Base-by-base conservation (phyloP, 2,888 invertebrate genomes). In the Prostheceraeus crozeri region DNA sequence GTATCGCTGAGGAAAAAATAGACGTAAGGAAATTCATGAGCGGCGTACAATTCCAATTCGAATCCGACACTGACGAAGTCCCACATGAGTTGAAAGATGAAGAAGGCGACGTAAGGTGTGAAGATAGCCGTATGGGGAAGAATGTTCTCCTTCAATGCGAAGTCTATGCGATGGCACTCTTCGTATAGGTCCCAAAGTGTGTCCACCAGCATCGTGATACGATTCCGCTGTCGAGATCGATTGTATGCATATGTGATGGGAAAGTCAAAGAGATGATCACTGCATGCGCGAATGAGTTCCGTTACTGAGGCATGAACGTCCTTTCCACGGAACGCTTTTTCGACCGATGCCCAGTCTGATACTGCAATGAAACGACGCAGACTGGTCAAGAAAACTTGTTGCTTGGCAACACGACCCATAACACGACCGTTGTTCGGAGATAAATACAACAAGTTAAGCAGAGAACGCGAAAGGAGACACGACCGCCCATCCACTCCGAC, bases 21-120 rank as follows among this genome's bases (percentile, higher is more conserved):
- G 67, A 94, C 86, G 73, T 91, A 93, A 69, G 90, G 85, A 76
- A 88, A 94, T 78, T 98, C 96, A 74, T 94, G 93, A 23, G 86
- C 84, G 61, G 90, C 89, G 77, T 94, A 96, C 30, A 98, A 79
- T 76, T 96, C 93, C 57, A 96, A 81, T 73, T 94, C 93, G 69
- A 98, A 87, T 0, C 94, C 94, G 21, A 90, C 85, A 67, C 94
- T 81, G 33, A 93, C 81, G 76, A 90, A 94, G 72, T 89, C 85
- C 68, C 90, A 85, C 89, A 94, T 93, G 30, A 89, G 6, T 4
- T 30, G 4, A 30, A 57, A 84, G 45, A 86, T 80, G 52, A 91
- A 60, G 19, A 60, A 59, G 3, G 59, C 45, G 21, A 59, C 33
- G 27, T 59, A 59, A 16, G 58, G 35, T 2, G n/a, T 19, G 33